Percentiles rank a stretch among this genome's conserved stretches.
These are phyloP conservation scores for Promerops cafer DNA, from an alignment of 2,113 vertebrate species.

Conservation along the genomic window DNA sequence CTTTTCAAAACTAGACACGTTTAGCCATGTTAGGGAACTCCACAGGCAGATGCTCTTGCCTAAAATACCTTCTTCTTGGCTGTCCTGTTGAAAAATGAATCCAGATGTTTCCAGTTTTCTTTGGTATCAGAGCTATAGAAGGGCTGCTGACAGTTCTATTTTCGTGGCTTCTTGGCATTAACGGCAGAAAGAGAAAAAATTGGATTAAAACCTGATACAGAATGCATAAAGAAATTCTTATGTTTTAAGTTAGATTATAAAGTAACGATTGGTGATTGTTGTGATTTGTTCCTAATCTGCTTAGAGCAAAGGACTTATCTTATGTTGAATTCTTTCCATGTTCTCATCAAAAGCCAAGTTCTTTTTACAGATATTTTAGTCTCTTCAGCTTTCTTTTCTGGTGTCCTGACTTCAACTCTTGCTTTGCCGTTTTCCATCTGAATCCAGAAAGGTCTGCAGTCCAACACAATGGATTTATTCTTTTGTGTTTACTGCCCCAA, in stretches of 20 bases:
- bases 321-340: constrained; percentile 45
- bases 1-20: background rate
- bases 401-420: constrained; percentile 63
- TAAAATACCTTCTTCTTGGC: constrained; percentile 25
- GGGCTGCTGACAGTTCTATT: constrained; percentile 15
- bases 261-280: background rate
- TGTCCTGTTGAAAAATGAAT: constrained; percentile 2
- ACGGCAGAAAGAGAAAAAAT: background rate
- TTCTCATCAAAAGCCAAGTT: constrained; percentile 42
- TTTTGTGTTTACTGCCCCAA: constrained; percentile 6
- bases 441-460: constrained; percentile 1
- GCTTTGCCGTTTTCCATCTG: constrained; percentile 37
- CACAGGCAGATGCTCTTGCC: constrained; percentile 3
- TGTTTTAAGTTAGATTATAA: background rate
- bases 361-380: background rate
- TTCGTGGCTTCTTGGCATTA: constrained; percentile 3
- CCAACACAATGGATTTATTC: constrained; percentile 34
- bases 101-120: constrained; percentile 40
- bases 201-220: constrained; percentile 4
- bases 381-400: constrained; percentile 9
- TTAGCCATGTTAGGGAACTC: background rate
- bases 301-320: constrained; percentile 34
- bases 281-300: constrained; percentile 28
- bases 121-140: background rate
- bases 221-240: background rate